Evolutionary conservation across 2,113 vertebrate genomes (phyloP), one percentile per base, ranked within the genome.

Genomic region (Percopsis transmontana): DNA sequence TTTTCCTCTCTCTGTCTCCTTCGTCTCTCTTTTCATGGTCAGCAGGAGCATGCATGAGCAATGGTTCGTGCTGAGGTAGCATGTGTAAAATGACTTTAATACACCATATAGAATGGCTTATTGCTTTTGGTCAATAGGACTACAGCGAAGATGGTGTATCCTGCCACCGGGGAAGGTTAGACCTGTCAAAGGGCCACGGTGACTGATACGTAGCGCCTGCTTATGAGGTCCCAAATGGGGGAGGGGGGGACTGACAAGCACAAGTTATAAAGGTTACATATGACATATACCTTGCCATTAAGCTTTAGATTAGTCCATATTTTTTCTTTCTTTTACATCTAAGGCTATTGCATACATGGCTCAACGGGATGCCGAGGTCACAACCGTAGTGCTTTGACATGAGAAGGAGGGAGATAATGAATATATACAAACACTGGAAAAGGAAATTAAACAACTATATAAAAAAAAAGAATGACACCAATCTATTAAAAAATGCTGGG

Each of bases 41-140:
- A 98, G 95, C 95, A 97, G 93, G 93, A 94, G 93, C 93, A 91
- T 88, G 95, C 95, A 96, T 99, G 96, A 97, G 98, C 97, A 97
- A 98, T 98, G 94, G 95, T 89, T 94, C 89, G 90, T 98, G 97
- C 97, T 98, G 97, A 98, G 96, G 95, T 97, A 95, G 97, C 96
- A 98, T 97, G 96, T 97, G 94, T 95, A 97, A 99, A 99, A 98
- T 97, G 94, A 96, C 96, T 98, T 98, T 98, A 99, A 98, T 98
- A 96, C 94, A 96, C 96, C 95, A 94, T 97, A 98, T 94, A 97
- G 94, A 96, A 98, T 94, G 95, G 95, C 96, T 99, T 99, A 99
- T 99, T 98, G 95, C 97, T 95, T 33, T 96, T 96, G 95, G 97
- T 98, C 97, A 99, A 96, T 98, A 96, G 95, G 94, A 95, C 94